Evolutionary conservation across 1,140 invertebrate genomes (phyloP).

Genomic region (Aphaenogaster floridana): DNA sequence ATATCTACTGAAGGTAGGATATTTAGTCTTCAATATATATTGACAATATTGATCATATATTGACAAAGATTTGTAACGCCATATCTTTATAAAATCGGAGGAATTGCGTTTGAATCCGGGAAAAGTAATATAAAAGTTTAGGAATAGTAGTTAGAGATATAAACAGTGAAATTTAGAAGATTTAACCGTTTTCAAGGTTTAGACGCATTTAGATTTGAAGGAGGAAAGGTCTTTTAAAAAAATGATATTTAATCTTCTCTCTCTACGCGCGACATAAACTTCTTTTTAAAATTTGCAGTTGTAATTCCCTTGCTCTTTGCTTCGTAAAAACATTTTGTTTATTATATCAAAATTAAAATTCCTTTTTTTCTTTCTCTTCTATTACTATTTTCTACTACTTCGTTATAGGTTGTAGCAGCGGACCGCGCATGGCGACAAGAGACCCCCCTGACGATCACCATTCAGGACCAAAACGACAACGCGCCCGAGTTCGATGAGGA

Average conservation of each 20-base stretch:
- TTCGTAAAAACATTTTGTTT: background rate
- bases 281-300: background rate
- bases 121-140: conserved; percentile 18
- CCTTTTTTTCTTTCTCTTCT: background rate
- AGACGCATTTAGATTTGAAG: background rate
- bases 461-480: conserved; percentile 98
- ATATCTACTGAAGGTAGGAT: conserved; percentile 91
- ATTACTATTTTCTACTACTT: background rate
- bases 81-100: background rate
- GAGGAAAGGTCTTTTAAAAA: background rate
- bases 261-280: too few species aligned
- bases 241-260: background rate
- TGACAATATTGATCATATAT: background rate
- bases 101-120: background rate
- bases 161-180: background rate
- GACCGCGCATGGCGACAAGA: conserved; percentile 96
- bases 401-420: conserved; percentile 87
- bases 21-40: background rate
- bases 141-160: background rate
- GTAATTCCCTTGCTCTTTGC: background rate
- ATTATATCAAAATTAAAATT: background rate
- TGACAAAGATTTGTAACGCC: background rate
- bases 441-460: conserved; percentile 96
- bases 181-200: background rate
- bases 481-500: conserved; percentile 96